These are phyloP conservation scores for Sisor rabdophorus DNA, from an alignment of 2,113 vertebrate species.

Conservation along the genomic window DNA sequence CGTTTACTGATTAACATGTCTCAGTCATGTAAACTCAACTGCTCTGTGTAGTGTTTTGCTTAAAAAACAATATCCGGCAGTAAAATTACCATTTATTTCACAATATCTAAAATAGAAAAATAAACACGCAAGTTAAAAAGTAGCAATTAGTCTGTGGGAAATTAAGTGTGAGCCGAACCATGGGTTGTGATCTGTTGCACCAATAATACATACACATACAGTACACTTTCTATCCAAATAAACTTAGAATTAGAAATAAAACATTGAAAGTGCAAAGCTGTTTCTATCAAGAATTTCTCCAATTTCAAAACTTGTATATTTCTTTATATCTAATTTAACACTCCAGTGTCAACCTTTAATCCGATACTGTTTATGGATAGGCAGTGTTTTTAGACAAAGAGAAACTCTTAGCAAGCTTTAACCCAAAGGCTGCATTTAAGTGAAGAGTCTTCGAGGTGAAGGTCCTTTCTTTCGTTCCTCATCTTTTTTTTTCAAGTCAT, in stretches of 20 bases:
- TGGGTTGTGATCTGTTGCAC: no score
- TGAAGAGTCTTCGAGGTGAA: conserved; percentile 40
- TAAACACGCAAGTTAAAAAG: no score
- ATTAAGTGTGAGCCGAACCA: no score
- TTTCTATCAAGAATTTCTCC: not conserved
- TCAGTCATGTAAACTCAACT: no score
- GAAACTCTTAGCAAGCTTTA: conserved; percentile 29
- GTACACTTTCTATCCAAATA: conserved; percentile 33
- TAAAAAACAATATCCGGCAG: no score
- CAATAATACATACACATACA: no score
- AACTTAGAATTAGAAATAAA: not conserved
- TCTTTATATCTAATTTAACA: conserved; percentile 29
- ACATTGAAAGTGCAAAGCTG: not conserved
- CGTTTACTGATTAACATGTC: no score
- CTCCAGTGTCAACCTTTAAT: conserved; percentile 51
- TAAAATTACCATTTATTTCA: no score
- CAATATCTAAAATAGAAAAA: no score
- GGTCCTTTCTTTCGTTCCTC: conserved; percentile 33
- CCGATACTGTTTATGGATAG: conserved; percentile 49
- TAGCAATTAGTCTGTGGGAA: no score
- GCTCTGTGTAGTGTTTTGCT: no score
- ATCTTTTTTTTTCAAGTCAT: conserved; percentile 56
- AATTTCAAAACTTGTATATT: not conserved
- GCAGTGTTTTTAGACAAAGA: conserved; percentile 46
- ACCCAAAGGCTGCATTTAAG: conserved; percentile 35